Conservation (phyloP, 1,140 invertebrate genomes). For the Parasteatoda tepidariorum region DNA sequence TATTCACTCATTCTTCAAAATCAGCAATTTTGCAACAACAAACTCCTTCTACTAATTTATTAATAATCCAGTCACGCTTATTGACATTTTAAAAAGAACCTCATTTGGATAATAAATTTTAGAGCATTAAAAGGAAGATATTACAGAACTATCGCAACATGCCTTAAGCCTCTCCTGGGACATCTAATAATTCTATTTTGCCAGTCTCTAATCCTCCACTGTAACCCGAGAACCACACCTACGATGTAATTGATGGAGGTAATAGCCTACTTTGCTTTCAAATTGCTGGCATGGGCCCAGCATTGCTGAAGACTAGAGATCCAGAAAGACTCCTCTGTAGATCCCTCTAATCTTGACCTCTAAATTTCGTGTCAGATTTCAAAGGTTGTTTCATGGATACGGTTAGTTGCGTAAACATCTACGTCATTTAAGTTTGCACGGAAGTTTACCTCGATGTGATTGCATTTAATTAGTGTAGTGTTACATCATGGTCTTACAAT, state of each 20-base stretch:
- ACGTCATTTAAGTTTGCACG: too few species aligned
- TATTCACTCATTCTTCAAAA: too few species aligned
- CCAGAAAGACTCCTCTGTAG: background rate
- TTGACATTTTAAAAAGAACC: background rate
- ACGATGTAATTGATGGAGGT: conserved; percentile 3
- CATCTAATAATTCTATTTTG: background rate
- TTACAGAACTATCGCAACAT: background rate
- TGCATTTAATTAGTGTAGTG: too few species aligned
- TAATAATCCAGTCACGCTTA: too few species aligned
- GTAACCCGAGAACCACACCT: background rate
- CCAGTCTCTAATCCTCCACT: background rate
- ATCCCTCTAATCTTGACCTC: conserved; percentile 3
- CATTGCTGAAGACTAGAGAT: background rate
- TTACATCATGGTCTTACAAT: too few species aligned
- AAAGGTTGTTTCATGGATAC: too few species aligned
- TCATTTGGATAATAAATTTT: background rate
- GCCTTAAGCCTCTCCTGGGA: background rate
- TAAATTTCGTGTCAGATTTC: background rate
- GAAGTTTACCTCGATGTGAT: too few species aligned
- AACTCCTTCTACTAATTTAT: too few species aligned
- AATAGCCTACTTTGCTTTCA: conserved; percentile 5
- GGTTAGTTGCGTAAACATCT: too few species aligned
- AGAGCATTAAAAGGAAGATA: background rate
- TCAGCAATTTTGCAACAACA: too few species aligned
- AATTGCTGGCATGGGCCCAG: conserved; percentile 7